Base-by-base conservation (phyloP, 2,113 vertebrate genomes). In the Grammomys surdaster region DNA sequence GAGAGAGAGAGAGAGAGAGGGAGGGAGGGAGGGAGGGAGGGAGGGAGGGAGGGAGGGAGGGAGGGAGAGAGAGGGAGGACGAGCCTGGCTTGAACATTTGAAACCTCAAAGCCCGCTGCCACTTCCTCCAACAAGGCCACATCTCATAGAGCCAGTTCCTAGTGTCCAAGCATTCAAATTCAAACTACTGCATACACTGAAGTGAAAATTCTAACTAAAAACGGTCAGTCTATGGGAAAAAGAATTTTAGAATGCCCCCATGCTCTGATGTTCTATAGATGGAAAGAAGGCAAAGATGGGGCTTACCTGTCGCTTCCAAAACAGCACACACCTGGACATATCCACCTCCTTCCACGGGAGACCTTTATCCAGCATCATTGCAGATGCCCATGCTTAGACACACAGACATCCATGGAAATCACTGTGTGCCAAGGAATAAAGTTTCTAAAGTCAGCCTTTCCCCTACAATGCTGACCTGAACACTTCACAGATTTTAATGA, bases 171-270 rank as follows among this genome's bases (percentile, higher is more conserved):
- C 51, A 36, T 56, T 80, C 48, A 80, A 80, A 80, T 56, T 56
- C 51, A 80, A 80, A 56, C 77, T 33, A 80, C 51, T 5, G 22
- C 33, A 80, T 80, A 80, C 19, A n/a, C 20, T 58, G 24, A 72
- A 93, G 13, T 72, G 43, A 20, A 91, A 76, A 96, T 78, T 93
- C 76, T 85, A 89, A 78, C 10, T 60, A 94, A 16, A 17, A 70
- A 80, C 7, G 51, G 36, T 88, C 14, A 70, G 91, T 58, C 33
- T 40, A 76, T 63, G 17, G 51, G 65, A 54, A 90, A 87, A 36
- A 84, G 48, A 54, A 93, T 78, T 20, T n/a, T 58, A 87, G 48
- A 86, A 77, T 16, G 24, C 1, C 3, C 14, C 76, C 65, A 28
- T 72, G 19, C 7, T 85, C 51, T 75, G 46, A 12, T 78, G 46